phyloP scores from a whole-genome alignment of 1,140 invertebrate species.

The Orius laevigatus region DNA sequence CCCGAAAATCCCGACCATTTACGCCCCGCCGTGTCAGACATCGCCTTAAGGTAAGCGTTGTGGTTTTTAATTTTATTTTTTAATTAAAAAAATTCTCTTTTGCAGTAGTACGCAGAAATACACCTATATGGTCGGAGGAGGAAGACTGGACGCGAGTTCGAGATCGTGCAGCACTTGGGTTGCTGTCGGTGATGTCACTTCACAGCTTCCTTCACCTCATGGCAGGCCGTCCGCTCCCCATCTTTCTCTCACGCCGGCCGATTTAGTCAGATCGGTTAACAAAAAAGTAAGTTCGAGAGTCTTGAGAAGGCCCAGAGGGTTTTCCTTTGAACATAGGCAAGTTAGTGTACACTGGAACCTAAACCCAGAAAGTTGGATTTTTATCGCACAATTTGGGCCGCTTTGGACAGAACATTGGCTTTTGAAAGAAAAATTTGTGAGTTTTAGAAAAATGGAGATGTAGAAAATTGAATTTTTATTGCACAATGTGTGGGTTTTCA shows the following conservation, averaged over 20 bases:
- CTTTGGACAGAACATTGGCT: no score
- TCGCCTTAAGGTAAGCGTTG: constrained; percentile 40
- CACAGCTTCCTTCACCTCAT: constrained; percentile 54
- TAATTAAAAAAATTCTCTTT: background rate
- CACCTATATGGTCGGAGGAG: constrained; percentile 29
- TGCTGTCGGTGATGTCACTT: constrained; percentile 53
- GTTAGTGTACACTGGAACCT: no score
- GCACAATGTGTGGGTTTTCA: no score
- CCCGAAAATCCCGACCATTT: constrained; percentile 20
- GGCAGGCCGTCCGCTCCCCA: constrained; percentile 32
- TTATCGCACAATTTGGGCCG: no score
- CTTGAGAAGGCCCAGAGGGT: no score
- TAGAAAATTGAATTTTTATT: no score
- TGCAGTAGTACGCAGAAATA: constrained; percentile 25
- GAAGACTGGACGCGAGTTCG: constrained; percentile 32
- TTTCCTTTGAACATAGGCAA: no score
- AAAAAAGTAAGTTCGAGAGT: constrained; percentile 45
- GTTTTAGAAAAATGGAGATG: no score
- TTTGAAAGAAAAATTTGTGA: no score
- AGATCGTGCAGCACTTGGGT: constrained; percentile 77
- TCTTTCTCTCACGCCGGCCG: constrained; percentile 46
- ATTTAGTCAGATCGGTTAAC: constrained; percentile 61
- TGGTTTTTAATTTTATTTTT: constrained; percentile 10
- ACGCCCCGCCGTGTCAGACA: constrained; percentile 41
- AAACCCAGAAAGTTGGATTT: no score